Percentiles rank a stretch among this genome's conserved stretches.
Evolutionary conservation across 2,888 invertebrate species (phyloP).

Genomic region (Gryllus longicercus): DNA sequence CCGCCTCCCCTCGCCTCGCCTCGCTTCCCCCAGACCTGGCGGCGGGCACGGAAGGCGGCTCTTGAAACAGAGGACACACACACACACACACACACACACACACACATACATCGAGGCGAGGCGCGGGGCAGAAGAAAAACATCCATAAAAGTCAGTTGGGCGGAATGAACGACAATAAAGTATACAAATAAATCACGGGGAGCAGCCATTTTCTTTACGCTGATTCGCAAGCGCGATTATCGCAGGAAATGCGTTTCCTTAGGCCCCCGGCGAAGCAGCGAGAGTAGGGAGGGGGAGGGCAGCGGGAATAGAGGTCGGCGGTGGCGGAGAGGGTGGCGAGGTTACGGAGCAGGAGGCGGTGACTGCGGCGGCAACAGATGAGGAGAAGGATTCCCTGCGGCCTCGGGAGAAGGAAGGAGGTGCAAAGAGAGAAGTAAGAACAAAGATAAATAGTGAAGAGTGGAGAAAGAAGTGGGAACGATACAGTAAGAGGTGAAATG

Average conservation of each 20-base stretch:
- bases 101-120: not conserved
- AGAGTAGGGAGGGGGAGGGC: not conserved
- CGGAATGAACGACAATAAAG: conserved; percentile 48
- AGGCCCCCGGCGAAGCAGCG: conserved; percentile 19
- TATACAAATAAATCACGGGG: conserved; percentile 45
- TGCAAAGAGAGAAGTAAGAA: no score
- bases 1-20: no score
- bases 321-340: not conserved
- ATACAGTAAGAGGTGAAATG: no score
- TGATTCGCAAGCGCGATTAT: conserved; percentile 44
- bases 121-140: conserved; percentile 40
- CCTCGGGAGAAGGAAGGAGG: no score
- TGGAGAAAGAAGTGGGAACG: no score
- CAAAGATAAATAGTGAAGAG: no score
- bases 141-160: conserved; percentile 47
- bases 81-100: not conserved
- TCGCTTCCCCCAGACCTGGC: not conserved
- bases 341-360: not conserved
- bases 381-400: no score
- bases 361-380: no score
- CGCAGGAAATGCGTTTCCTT: conserved; percentile 37
- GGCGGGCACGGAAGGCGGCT: not conserved
- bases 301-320: not conserved
- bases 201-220: conserved; percentile 42
- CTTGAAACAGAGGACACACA: conserved; percentile 17